Evolutionary conservation across 2,113 vertebrate genomes (phyloP).

Genomic region (Puffinus mauretanicus): DNA sequence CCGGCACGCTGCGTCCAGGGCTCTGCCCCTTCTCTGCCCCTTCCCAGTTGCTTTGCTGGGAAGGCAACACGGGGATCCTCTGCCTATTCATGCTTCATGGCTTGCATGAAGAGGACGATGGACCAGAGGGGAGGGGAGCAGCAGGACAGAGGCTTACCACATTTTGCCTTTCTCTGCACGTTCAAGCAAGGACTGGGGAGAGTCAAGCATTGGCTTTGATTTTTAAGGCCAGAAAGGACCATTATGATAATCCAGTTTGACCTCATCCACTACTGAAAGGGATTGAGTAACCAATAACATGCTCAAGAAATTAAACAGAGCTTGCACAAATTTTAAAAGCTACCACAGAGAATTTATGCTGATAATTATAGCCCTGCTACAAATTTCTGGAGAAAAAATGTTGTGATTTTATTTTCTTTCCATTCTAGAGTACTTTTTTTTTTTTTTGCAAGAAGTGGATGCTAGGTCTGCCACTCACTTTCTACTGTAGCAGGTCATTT

Average conservation of each 20-base stretch:
- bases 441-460: neutral
- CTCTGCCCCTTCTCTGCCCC: neutral
- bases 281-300: neutral
- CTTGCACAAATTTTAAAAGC: neutral
- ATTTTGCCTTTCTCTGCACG: accelerated
- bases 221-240: neutral
- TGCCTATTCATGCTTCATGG: accelerated
- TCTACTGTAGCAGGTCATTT: neutral
- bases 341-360: neutral
- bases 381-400: neutral
- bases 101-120: neutral
- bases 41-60: neutral
- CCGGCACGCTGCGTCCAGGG: accelerated
- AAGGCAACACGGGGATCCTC: neutral
- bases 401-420: accelerated
- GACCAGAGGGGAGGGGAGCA: neutral
- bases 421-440: neutral
- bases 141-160: neutral
- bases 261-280: neutral
- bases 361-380: neutral
- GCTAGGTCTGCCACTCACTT: neutral
- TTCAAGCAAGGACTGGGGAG: neutral
- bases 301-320: neutral
- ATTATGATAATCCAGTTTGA: neutral
- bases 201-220: neutral